phyloP scores from a whole-genome alignment of 2,888 invertebrate species.

The Mythimna ferrago region DNA sequence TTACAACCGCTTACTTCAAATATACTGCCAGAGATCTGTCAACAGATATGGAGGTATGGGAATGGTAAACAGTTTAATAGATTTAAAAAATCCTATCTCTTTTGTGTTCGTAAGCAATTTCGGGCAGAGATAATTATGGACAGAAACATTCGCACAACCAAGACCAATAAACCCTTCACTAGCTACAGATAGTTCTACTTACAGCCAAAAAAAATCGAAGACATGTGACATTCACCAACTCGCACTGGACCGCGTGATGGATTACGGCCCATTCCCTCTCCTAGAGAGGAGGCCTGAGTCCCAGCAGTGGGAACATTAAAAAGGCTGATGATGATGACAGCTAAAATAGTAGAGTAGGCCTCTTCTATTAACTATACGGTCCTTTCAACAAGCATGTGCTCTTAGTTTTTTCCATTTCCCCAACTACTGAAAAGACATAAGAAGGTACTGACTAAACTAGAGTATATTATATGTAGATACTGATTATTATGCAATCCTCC shows the following conservation, averaged over 20 bases:
- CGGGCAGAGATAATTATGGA: not conserved
- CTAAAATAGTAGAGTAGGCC: not conserved
- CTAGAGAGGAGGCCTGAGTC: too few relatives aligned
- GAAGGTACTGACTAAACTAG: too few relatives aligned
- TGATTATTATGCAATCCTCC: too few relatives aligned
- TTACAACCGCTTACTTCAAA: slow-evolving; percentile 44
- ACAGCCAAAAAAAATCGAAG: too few relatives aligned
- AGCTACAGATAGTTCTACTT: not conserved
- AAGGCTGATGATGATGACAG: not conserved
- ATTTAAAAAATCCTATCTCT: not conserved
- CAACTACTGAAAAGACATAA: not conserved
- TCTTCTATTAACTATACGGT: not conserved
- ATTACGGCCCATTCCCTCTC: too few relatives aligned
- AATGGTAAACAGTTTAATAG: slow-evolving; percentile 14
- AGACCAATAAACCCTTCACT: not conserved
- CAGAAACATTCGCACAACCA: not conserved
- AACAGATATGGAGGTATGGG: slow-evolving; percentile 18
- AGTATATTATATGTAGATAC: too few relatives aligned
- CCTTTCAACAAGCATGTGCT: not conserved
- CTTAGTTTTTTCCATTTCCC: not conserved
- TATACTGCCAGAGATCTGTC: slow-evolving; percentile 19
- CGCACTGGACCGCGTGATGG: too few relatives aligned
- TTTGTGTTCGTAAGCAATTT: not conserved
- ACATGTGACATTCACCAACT: too few relatives aligned
- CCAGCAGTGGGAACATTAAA: too few relatives aligned